phyloP scores from a whole-genome alignment of 2,888 invertebrate genomes.

The Panorpa germanica region DNA sequence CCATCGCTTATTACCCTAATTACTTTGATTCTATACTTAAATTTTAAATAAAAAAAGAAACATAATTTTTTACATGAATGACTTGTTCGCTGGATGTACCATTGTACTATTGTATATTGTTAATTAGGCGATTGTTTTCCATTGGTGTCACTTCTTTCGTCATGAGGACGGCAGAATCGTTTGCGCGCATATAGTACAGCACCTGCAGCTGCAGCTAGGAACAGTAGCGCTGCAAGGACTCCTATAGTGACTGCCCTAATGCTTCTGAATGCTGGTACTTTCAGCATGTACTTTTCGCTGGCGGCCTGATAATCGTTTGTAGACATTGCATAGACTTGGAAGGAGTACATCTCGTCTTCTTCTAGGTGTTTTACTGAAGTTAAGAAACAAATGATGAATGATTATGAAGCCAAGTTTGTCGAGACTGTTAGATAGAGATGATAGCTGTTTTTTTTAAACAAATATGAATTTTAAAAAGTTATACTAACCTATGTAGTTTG shows the following conservation, averaged over 20 bases:
- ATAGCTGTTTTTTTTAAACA: slow-evolving; percentile 1
- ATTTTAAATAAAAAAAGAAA: no score
- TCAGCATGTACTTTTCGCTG: slow-evolving; percentile 39
- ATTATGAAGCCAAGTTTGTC: not conserved
- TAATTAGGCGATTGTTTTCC: no score
- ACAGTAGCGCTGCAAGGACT: slow-evolving; percentile 45
- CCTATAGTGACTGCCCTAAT: slow-evolving; percentile 53
- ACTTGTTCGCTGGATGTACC: no score
- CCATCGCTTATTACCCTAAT: no score
- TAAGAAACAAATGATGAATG: slow-evolving; percentile 6
- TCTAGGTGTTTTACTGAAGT: slow-evolving; percentile 43
- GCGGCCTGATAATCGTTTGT: slow-evolving; percentile 37
- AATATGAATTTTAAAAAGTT: not conserved
- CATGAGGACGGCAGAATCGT: no score
- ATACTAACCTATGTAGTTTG: slow-evolving; percentile 34
- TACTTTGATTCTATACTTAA: no score
- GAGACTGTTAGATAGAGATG: slow-evolving; percentile 1
- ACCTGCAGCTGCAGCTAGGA: slow-evolving; percentile 41
- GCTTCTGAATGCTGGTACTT: slow-evolving; percentile 50
- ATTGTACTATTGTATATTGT: no score
- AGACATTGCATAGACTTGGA: slow-evolving; percentile 51
- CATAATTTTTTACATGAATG: no score
- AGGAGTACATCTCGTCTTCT: slow-evolving; percentile 54
- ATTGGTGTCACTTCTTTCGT: no score
- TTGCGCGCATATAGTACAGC: slow-evolving; percentile 34